Evolutionary conservation across 2,113 vertebrate species (phyloP), one percentile per base, ranked within the genome.

Genomic region (Lonchura striata): DNA sequence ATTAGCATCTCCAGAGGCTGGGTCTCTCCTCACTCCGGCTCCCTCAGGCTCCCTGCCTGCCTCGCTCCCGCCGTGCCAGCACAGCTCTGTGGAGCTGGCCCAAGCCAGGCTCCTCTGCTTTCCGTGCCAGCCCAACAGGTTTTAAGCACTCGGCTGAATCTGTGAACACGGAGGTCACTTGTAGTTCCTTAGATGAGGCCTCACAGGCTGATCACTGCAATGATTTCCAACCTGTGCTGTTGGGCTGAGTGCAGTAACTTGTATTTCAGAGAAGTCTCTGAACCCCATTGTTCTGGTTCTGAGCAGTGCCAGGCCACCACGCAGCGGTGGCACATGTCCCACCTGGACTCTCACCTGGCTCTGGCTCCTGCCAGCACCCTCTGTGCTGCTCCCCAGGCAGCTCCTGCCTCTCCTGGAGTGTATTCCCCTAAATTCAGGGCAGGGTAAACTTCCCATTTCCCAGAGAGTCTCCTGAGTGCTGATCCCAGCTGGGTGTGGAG

Each of bases 1-100:
- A 96, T 95, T 94, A 92, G 65, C 83, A 91, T 95, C 94, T 91
- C 88, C 42, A 66, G 79, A 92, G 92, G 46, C 77, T 25, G 64
- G 70, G 35, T 4, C 41, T 68, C 68, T 92, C 71, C 85, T 41
- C 82, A 53, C 76, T 92, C 83, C 30, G 0, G 42, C 54, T 91
- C 72, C 63, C 60, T 41, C 77, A 5, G 10, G 23, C 68, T 83
- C 74, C 54, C 49, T 61, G 30, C 37, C 77, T 35, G 23, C 47
- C 46, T 63, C 66, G 23, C 42, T 13, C 9, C 77, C 65, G 0
- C 22, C 1, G 13, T 81, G 86, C 92, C 94, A 92, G 74, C 83
- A 16, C 60, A n/a, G 78, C 61, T 71, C 49, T 61, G 2, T 61
- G 79, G 78, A 92, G 8, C 61, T 17, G 44, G 39, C 78, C 86